Conservation (phyloP, 30 jellyfish, hydroid and myxozoan species). For the Turritopsis dohrnii region DNA sequence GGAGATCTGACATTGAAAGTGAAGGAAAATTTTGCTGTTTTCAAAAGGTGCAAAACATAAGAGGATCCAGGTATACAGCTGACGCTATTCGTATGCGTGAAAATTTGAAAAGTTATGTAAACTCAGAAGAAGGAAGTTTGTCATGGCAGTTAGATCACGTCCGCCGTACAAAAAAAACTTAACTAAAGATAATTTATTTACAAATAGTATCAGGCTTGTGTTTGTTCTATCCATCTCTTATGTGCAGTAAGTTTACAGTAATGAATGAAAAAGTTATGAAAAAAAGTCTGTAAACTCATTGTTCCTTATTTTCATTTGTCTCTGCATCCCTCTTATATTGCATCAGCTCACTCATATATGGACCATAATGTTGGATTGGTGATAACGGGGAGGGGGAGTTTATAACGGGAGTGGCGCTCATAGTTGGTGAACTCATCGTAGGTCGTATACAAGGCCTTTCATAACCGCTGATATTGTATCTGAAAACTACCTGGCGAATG, state of each 20-base stretch:
- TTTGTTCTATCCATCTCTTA: neutral
- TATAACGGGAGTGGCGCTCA: no score
- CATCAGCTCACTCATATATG: constrained; percentile 8
- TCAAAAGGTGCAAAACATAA: neutral
- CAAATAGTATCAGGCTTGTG: neutral
- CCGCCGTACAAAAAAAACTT: neutral
- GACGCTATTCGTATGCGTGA: constrained; percentile 2
- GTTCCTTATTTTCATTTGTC: neutral
- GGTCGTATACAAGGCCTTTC: neutral
- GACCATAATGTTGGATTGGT: neutral
- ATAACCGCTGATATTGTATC: neutral
- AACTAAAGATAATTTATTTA: neutral
- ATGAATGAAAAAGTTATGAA: neutral
- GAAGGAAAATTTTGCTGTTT: neutral
- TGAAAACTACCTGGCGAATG: neutral
- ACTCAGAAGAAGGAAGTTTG: neutral
- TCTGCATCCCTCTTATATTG: neutral
- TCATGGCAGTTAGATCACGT: constrained; percentile 5
- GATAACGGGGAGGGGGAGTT: neutral
- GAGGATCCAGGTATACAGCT: neutral
- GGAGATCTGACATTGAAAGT: constrained; percentile 23
- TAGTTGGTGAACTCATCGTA: constrained; percentile 4
- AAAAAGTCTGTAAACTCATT: neutral
- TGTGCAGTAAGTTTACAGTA: neutral
- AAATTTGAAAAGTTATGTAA: neutral